A percentile compares a stretch with the other conserved stretches of the same genome.
These are phyloP conservation scores for Falco columbarius DNA, from an alignment of 2,797 vertebrate species.

Conservation along the genomic window DNA sequence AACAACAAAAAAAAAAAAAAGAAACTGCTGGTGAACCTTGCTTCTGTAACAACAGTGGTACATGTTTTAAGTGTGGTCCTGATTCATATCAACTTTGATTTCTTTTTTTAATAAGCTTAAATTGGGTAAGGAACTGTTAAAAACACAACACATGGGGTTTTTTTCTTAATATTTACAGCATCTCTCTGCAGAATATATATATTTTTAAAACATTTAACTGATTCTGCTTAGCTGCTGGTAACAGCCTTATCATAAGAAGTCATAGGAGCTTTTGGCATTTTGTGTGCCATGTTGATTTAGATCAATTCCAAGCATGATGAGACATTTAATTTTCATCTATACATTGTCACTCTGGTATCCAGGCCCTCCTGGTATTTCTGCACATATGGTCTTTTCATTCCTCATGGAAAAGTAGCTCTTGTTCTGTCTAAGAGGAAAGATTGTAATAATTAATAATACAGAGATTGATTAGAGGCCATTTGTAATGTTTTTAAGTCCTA, in stretches of 20 bases:
- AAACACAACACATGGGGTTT: not conserved
- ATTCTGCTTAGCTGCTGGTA: not conserved
- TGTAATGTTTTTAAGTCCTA: not conserved
- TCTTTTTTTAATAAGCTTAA: not conserved
- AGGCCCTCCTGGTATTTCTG: conserved; percentile 17
- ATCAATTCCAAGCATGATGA: not conserved
- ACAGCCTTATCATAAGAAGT: not conserved
- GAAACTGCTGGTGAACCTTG: not conserved
- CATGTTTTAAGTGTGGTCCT: not conserved
- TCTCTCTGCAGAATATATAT: not conserved
- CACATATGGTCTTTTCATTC: conserved; percentile 1
- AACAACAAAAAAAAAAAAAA: not conserved
- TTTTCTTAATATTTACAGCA: not conserved
- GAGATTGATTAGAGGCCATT: not conserved
- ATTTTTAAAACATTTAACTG: not conserved
- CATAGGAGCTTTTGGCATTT: not conserved
- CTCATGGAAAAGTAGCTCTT: not conserved
- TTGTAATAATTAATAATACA: not conserved
- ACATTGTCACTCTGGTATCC: not conserved
- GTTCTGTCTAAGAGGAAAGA: not conserved
- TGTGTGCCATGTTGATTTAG: not conserved
- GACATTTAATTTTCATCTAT: not conserved
- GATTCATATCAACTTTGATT: not conserved
- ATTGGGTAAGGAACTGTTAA: not conserved
- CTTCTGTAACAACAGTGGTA: not conserved